Evolutionary conservation across 92 coral and sea anemone species (phyloP).

Genomic region (Parazoanthus darwini): DNA sequence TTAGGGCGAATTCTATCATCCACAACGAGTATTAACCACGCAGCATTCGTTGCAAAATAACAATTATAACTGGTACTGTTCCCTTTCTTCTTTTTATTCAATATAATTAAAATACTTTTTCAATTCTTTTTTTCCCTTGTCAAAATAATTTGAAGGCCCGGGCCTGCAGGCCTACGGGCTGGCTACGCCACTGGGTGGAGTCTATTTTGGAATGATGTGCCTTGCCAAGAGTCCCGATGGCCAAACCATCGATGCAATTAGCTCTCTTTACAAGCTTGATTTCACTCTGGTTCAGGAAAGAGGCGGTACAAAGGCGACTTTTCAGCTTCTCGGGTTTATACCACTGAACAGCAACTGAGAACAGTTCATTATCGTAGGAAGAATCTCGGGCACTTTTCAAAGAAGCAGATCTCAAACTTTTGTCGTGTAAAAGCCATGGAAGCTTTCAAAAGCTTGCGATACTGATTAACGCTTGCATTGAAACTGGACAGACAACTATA

Average conservation of each 20-base stretch:
- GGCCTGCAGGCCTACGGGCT: no score
- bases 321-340: conserved; percentile 49
- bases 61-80: no score
- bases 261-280: conserved; percentile 56
- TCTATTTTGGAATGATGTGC: conserved; percentile 63
- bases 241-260: conserved; percentile 58
- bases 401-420: conserved; percentile 56
- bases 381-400: conserved; percentile 54
- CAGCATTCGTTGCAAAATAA: no score
- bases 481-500: no score
- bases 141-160: no score
- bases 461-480: no score
- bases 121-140: no score
- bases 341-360: conserved; percentile 35
- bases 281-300: conserved; percentile 54
- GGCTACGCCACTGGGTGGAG: conserved; percentile 25
- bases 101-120: no score
- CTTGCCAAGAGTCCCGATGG: conserved; percentile 65
- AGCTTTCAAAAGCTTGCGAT: conserved; percentile 43
- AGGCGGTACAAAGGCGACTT: conserved; percentile 36
- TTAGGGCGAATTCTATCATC: no score
- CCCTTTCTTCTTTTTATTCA: no score
- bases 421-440: conserved; percentile 67
- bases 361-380: conserved; percentile 44
- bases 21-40: no score